Evolutionary conservation across 2,888 invertebrate genomes (phyloP).

Genomic region (Drosophila nr. perissopoda): DNA sequence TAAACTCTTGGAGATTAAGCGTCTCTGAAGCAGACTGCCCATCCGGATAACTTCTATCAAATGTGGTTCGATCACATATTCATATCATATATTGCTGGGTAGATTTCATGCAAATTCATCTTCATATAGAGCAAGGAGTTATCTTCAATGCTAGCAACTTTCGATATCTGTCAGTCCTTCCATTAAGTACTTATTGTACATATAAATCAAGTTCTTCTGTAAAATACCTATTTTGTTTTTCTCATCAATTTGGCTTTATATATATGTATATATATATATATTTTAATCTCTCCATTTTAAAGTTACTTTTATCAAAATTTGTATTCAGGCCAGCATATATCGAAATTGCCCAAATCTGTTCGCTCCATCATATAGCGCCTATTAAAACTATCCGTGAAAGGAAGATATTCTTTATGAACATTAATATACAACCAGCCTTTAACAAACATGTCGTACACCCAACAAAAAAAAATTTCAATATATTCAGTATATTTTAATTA

Average conservation of each 20-base stretch:
- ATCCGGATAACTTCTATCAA: slow-evolving; percentile 39
- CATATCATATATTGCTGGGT: background rate
- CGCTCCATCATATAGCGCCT: background rate
- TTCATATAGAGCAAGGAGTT: too few relatives aligned
- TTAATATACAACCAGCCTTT: background rate
- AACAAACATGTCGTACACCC: too few relatives aligned
- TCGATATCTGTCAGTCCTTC: background rate
- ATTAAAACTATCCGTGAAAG: background rate
- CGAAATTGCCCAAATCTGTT: background rate
- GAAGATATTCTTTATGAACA: background rate
- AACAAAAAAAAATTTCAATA: too few relatives aligned
- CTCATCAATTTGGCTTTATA: background rate
- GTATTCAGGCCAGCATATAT: too few relatives aligned
- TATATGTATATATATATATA: background rate
- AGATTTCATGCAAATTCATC: background rate
- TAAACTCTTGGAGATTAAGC: background rate
- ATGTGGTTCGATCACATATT: background rate
- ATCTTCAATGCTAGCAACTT: background rate
- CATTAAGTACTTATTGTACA: background rate
- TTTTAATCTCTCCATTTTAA: background rate
- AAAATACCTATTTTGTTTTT: background rate
- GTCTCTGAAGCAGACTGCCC: slow-evolving; percentile 13
- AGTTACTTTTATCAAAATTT: background rate
- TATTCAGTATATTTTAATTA: too few relatives aligned
- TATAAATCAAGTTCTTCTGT: background rate